These are phyloP conservation scores for Leptobrachium ailaonicum DNA, from an alignment of 2,113 vertebrate species.

Conservation along the genomic window DNA sequence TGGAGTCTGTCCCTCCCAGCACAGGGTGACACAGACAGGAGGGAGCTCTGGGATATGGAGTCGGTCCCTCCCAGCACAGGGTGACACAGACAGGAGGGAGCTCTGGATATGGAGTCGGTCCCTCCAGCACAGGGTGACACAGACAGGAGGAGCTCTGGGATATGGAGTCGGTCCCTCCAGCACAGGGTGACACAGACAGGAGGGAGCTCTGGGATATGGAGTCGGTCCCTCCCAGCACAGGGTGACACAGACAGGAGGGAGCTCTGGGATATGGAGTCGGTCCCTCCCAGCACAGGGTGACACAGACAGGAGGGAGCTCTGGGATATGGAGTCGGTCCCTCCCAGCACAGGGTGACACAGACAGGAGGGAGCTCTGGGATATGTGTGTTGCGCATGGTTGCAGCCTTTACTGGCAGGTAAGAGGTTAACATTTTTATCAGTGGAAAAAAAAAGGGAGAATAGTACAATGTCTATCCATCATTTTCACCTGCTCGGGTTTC, in stretches of 20 bases:
- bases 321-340: not conserved
- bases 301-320: not conserved
- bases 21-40: conserved; percentile 7
- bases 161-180: not conserved
- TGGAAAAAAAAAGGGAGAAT: not conserved
- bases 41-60: not conserved
- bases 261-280: not conserved
- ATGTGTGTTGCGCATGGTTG: too few species aligned
- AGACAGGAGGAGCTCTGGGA: conserved; percentile 1
- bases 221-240: not conserved
- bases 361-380: not conserved
- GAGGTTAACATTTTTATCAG: not conserved
- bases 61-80: not conserved
- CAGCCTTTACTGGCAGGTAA: too few species aligned
- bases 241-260: not conserved
- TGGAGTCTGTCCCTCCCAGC: not conserved
- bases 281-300: not conserved
- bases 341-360: not conserved
- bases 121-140: not conserved
- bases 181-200: conserved; percentile 3
- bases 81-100: conserved; percentile 1
- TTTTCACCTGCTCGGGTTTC: conserved; percentile 25
- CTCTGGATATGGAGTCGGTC: not conserved
- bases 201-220: not conserved
- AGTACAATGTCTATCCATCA: conserved; percentile 4